Conservation (phyloP, 64 coral and sea anemone genomes). For the Stichodactyla helianthus region DNA sequence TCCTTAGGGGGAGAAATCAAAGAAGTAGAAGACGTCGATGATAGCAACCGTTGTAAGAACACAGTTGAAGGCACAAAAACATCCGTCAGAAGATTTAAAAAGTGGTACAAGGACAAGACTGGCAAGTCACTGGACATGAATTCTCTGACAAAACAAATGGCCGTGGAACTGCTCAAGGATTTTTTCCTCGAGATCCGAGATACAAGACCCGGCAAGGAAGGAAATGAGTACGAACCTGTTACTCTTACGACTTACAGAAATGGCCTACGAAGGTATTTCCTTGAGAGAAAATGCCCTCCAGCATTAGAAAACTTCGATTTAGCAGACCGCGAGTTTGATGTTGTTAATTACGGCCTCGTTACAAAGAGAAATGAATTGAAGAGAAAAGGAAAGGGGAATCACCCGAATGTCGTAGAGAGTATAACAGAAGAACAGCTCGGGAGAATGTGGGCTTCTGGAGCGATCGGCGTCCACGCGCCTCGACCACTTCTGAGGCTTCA, state of each 20-base stretch:
- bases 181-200: constrained; percentile 99
- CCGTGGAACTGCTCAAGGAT: constrained; percentile 88
- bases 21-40: constrained; percentile 93
- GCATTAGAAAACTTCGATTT: constrained; percentile 97
- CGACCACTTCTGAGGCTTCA: constrained; percentile 80
- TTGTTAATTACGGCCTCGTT: constrained; percentile 94
- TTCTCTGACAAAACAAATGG: constrained; percentile 70
- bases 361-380: constrained; percentile 98
- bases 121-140: constrained; percentile 97
- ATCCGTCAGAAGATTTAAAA: constrained; percentile 91
- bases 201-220: constrained; percentile 95
- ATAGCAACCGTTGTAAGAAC: constrained; percentile 93
- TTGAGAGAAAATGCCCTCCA: constrained; percentile 94
- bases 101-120: constrained; percentile 99
- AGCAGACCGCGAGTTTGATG: constrained; percentile 95
- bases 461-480: constrained; percentile 90
- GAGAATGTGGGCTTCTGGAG: constrained; percentile 98
- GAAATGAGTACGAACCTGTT: constrained; percentile 97
- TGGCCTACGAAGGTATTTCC: constrained; percentile 95
- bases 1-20: constrained; percentile 64
- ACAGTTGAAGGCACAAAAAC: constrained; percentile 99
- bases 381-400: constrained; percentile 97
- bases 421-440: constrained; percentile 96
- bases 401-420: constrained; percentile 96
- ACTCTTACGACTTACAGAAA: constrained; percentile 98